Evolutionary conservation across 2,888 invertebrate species (phyloP).

Genomic region (Nezara viridula): DNA sequence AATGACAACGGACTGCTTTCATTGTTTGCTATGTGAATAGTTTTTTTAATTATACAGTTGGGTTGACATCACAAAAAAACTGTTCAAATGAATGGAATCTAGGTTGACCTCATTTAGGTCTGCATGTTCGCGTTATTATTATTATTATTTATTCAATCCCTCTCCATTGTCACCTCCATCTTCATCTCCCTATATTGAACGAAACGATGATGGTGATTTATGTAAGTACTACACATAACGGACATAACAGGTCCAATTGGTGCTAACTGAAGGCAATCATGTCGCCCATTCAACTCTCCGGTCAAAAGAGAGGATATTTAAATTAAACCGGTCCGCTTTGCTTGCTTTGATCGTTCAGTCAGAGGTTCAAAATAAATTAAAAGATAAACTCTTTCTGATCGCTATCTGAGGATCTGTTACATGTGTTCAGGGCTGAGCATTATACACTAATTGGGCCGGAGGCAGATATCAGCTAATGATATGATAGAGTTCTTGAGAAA

Average conservation of each 20-base stretch:
- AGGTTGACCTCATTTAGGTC: too few species aligned
- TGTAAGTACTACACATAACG: not conserved
- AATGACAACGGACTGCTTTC: too few species aligned
- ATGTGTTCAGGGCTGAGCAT: not conserved
- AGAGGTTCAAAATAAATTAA: not conserved
- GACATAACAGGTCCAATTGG: not conserved
- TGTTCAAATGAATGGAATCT: too few species aligned
- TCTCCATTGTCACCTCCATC: not conserved
- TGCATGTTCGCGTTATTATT: too few species aligned
- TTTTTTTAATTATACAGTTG: not conserved
- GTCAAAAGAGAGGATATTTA: not conserved
- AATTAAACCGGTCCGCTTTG: not conserved
- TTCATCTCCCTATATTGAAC: not conserved
- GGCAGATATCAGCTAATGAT: not conserved
- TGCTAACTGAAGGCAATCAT: constrained; percentile 23
- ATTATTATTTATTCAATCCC: too few species aligned
- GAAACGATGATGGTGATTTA: not conserved
- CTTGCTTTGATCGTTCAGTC: not conserved
- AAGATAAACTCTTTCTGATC: not conserved
- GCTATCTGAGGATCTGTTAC: not conserved
- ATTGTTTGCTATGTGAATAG: not conserved
- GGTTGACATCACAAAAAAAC: not conserved
- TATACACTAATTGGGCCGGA: not conserved
- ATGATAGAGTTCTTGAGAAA: too few species aligned
- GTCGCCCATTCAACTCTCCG: not conserved